Base-by-base conservation (phyloP, 2,113 vertebrate species). In the Oreochromis spilurus region DNA sequence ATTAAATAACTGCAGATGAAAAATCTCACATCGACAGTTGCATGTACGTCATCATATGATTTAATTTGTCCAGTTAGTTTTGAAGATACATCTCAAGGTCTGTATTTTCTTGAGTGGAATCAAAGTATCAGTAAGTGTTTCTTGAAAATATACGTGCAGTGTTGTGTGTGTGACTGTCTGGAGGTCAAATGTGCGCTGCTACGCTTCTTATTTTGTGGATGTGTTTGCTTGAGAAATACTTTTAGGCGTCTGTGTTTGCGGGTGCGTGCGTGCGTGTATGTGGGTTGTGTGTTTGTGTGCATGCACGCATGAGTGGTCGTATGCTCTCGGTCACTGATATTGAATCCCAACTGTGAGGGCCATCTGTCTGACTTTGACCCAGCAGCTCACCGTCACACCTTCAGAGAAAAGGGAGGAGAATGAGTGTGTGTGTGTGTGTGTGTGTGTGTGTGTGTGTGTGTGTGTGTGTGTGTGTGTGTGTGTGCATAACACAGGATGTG, bases 291-390 rank as follows among this genome's bases (percentile, higher is more conserved):
- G 79, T 72, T 36, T 80, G 38, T 43, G 78, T 52, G 75, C 52
- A 84, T 86, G 83, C 87, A 57, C 78, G 62, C 84, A 77, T 24
- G 70, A 34, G 31, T 3, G 16, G 77, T 81, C 75, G 21, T 80
- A 89, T 29, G 58, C 65, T 92, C 84, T 92, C 83, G 77, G 90
- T 89, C 91, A 85, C 88, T n/a, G 81, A 91, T 94, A 88, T 87
- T 92, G 93, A 92, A 90, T 87, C 90, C 94, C 78, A 48, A 92
- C 94, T 91, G 94, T 79, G 95, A 92, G 92, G 87, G 79, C 94
- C 95, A 96, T 96, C 95, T 96, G 95, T 93, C 89, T 93, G 93
- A 94, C 93, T 93, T 93, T 95, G 92, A 94, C 91, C 93, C 92
- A 91, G 89, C 89, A 84, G 90, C 89, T 86, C 89, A 88, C 92